Base-by-base conservation (phyloP, 2,797 vertebrate genomes). In the Tadarida brasiliensis region DNA sequence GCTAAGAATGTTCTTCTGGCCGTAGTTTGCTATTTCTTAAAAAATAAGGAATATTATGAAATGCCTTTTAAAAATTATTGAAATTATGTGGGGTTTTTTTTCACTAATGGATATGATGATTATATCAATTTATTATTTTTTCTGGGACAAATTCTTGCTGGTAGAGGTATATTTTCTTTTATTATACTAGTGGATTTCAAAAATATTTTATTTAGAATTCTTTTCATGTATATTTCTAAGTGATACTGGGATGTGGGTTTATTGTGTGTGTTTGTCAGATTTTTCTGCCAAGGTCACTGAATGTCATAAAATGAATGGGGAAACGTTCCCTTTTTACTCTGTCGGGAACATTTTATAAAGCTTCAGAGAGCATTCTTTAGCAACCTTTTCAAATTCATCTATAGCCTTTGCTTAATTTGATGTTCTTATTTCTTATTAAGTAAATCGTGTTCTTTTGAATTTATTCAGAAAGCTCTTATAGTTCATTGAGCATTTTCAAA, bases 401-500 rank as follows among this genome's bases (percentile, higher is more conserved):
- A 7, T 51, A 65, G 35, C 61, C 20, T 90, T 90, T 71, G 47
- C 26, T 87, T 90, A 83, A 93, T 93, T 82, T 87, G 35, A 77
- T 93, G 39, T 91, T 78, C 30, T 93, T 90, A 80, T 86, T 87
- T 90, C 56, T 93, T 68, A 54, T 47, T 87, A 57, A 92, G 14
- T 95, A 71, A 83, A 3, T 67, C 83, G 70, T 77, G 77, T 83
- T 95, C 56, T 54, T 65, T 95, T 57, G 20, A 78, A 57, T 65
- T 78, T 90, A 93, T 78, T 59, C 35, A 87, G 76, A 57, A 93
- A 77, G 65, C 14, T 12, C 49, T 19, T 87, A 4, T 33, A 9
- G 63, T 83, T 95, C 70, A 82, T 74, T 94, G 90, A 93, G 35
- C 56, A 57, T 86, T 94, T 95, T 78, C 33, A 59, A 33, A 82